Conservation (phyloP, 2,797 vertebrate genomes). For the Psittacula echo region DNA sequence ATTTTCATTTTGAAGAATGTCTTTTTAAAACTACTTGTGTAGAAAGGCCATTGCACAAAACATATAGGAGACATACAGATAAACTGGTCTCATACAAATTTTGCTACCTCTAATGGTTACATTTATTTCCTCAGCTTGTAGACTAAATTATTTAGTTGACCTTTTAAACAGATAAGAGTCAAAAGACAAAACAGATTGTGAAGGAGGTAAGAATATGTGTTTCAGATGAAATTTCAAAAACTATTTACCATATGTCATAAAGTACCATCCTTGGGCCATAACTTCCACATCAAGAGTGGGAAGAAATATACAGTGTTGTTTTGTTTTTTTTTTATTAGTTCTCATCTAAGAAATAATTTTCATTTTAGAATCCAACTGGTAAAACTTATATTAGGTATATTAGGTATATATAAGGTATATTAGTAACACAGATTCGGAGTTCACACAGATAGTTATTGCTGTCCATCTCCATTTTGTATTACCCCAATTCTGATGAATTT, state of each 20-base stretch:
- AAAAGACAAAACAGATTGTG: background rate
- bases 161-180: background rate
- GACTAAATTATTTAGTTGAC: slow-evolving; percentile 16
- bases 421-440: background rate
- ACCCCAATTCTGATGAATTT: background rate
- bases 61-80: background rate
- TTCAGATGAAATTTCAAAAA: background rate
- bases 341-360: background rate
- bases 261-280: background rate
- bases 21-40: background rate
- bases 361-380: background rate
- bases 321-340: background rate
- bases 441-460: background rate
- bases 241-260: background rate
- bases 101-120: background rate
- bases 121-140: background rate
- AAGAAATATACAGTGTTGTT: background rate
- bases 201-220: background rate
- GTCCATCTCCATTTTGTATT: background rate
- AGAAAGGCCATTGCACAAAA: slow-evolving; percentile 2
- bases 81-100: background rate
- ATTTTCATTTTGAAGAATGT: background rate
- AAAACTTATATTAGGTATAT: background rate
- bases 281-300: background rate
- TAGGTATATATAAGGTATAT: background rate